A percentile compares a stretch with the other conserved stretches of the same genome.
Evolutionary conservation across 2,888 invertebrate species (phyloP).

Genomic region (Agriopis leucophaearia): DNA sequence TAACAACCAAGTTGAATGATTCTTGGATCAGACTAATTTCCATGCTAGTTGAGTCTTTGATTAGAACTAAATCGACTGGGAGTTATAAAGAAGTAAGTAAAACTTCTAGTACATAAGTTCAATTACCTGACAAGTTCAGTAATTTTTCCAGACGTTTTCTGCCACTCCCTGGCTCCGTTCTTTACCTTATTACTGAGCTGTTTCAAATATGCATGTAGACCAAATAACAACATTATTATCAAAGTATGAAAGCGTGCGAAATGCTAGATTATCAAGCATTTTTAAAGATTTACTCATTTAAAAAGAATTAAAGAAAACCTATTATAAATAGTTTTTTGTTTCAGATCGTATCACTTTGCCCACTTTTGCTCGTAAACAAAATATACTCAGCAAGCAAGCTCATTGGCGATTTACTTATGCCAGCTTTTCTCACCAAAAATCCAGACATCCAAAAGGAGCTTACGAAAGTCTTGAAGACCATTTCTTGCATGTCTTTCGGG

Average conservation of each 20-base stretch:
- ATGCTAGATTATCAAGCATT: too few relatives aligned
- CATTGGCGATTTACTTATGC: slow-evolving; percentile 75
- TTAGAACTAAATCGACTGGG: slow-evolving; percentile 56
- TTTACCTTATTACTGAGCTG: too few relatives aligned
- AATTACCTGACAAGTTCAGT: too few relatives aligned
- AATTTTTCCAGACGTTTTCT: too few relatives aligned
- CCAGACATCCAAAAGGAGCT: slow-evolving; percentile 63
- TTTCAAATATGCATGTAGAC: too few relatives aligned
- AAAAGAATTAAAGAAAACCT: neutral
- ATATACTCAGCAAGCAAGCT: slow-evolving; percentile 70
- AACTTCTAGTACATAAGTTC: too few relatives aligned
- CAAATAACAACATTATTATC: too few relatives aligned
- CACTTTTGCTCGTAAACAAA: slow-evolving; percentile 69
- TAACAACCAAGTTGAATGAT: slow-evolving; percentile 57
- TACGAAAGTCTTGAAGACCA: slow-evolving; percentile 58
- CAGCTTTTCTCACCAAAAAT: slow-evolving; percentile 71
- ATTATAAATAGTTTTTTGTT: slow-evolving; percentile 46
- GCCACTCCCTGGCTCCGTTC: too few relatives aligned
- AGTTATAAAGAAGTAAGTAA: slow-evolving; percentile 57
- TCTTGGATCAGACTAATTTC: slow-evolving; percentile 58
- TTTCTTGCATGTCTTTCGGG: slow-evolving; percentile 73
- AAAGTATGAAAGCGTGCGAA: too few relatives aligned
- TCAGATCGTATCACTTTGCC: slow-evolving; percentile 71
- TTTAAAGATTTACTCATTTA: too few relatives aligned
- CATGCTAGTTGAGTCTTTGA: slow-evolving; percentile 53